These are phyloP conservation scores for Climacteris rufus DNA, from an alignment of 2,113 vertebrate genomes.

Conservation along the genomic window DNA sequence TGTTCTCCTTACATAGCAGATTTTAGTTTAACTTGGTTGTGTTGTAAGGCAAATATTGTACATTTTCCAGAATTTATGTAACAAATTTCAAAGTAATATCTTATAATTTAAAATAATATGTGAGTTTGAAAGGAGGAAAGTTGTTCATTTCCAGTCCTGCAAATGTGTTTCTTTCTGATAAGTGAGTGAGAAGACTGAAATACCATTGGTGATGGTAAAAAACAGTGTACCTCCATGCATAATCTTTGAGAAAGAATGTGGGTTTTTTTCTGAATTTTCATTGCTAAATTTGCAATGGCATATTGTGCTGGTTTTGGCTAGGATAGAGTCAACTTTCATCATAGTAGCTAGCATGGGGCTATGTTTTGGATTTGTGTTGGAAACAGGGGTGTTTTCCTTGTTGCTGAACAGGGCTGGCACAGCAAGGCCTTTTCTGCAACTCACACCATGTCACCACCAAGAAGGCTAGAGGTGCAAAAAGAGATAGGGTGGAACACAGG, in stretches of 20 bases:
- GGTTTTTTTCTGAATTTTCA: neutral
- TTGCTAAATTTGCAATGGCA: conserved; percentile 15
- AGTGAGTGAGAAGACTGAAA: conserved; percentile 17
- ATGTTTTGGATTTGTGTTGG: neutral
- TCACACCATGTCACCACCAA: neutral
- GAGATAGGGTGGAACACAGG: neutral
- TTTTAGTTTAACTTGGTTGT: neutral
- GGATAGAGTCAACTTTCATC: neutral
- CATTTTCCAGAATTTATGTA: neutral
- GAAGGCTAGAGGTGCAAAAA: neutral
- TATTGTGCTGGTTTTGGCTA: neutral
- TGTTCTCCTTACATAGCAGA: neutral
- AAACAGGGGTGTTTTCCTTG: neutral
- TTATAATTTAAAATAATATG: conserved; percentile 16
- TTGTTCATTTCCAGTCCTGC: neutral
- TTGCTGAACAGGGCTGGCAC: neutral
- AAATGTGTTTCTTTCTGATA: neutral
- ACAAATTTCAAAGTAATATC: conserved; percentile 1
- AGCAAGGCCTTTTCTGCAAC: neutral
- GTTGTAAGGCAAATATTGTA: neutral
- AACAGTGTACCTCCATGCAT: neutral
- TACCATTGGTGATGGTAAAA: neutral
- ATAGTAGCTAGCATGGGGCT: neutral
- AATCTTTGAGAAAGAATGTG: neutral
- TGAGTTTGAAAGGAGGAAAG: neutral